Percentiles rank a stretch among this genome's conserved stretches.
Evolutionary conservation across 2,113 vertebrate genomes (phyloP).

Genomic region (Osmerus eperlanus): DNA sequence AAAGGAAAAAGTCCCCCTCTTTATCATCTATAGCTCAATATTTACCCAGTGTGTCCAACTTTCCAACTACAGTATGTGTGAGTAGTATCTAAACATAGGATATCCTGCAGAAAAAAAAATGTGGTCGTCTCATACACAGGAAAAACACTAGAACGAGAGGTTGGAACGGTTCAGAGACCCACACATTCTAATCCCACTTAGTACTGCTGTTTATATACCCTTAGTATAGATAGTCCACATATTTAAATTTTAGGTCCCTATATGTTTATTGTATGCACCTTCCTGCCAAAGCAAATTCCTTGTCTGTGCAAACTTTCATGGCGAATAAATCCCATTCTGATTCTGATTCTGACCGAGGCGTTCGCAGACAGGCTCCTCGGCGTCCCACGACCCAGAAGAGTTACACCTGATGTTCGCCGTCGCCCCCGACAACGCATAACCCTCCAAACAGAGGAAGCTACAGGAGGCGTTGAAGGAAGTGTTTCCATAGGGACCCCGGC

Average conservation of each 20-base stretch:
- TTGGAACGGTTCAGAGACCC: neutral
- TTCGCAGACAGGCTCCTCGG: neutral
- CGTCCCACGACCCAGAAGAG: neutral
- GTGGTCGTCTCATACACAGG: neutral
- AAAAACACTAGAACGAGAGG: neutral
- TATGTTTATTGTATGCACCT: too few species aligned
- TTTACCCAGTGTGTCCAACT: too few species aligned
- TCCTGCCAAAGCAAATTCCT: too few species aligned
- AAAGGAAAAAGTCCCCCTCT: neutral
- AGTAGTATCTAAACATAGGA: neutral
- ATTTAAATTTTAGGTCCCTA: too few species aligned
- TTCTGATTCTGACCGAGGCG: too few species aligned
- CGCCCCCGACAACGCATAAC: neutral
- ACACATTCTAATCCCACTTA: too few species aligned
- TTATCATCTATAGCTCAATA: too few species aligned
- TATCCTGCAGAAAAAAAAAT: neutral
- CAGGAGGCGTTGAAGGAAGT: neutral
- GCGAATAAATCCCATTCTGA: too few species aligned
- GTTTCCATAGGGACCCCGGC: neutral
- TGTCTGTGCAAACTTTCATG: too few species aligned
- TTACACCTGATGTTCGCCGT: neutral
- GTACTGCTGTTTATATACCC: too few species aligned
- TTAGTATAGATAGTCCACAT: too few species aligned
- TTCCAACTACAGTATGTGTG: neutral
- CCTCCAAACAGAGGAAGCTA: constrained; percentile 1